phyloP scores from a whole-genome alignment of 1,140 invertebrate species.

The Brachionus angularis region DNA sequence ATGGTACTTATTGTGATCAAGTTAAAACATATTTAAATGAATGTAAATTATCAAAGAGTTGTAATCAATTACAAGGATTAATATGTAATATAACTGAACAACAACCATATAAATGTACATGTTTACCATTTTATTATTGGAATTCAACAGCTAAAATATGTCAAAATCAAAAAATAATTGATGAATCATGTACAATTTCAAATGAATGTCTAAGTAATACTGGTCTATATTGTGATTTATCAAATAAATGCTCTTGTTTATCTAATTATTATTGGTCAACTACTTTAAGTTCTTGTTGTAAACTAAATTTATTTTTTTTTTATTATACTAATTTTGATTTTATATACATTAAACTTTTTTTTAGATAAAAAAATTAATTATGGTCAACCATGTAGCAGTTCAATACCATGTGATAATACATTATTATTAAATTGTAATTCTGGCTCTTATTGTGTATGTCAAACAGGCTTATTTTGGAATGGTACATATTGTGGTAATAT shows the following conservation, averaged over 20 bases:
- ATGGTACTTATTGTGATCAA: slow-evolving; percentile 28
- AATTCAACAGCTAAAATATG: neutral
- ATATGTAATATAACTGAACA: slow-evolving; percentile 36
- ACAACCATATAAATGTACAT: neutral
- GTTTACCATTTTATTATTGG: slow-evolving; percentile 21
- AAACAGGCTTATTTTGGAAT: slow-evolving; percentile 8
- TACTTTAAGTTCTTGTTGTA: too few species aligned
- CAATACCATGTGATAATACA: slow-evolving; percentile 2
- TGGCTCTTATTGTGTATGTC: slow-evolving; percentile 8
- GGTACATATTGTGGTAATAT: slow-evolving; percentile 29
- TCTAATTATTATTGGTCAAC: slow-evolving; percentile 17
- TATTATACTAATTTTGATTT: too few species aligned
- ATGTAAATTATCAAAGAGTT: slow-evolving; percentile 3
- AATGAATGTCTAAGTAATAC: slow-evolving; percentile 9
- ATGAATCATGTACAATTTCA: neutral
- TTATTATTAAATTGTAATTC: neutral
- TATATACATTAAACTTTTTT: too few species aligned
- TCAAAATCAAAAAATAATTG: neutral
- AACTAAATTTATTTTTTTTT: too few species aligned
- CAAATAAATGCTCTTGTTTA: slow-evolving; percentile 7
- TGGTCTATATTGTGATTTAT: neutral
- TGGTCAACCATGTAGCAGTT: neutral
- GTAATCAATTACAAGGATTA: slow-evolving; percentile 16
- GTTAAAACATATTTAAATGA: neutral
- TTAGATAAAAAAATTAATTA: slow-evolving; percentile 22